Evolutionary conservation across 2,888 invertebrate genomes (phyloP).

Genomic region (Xiphydria camelus): DNA sequence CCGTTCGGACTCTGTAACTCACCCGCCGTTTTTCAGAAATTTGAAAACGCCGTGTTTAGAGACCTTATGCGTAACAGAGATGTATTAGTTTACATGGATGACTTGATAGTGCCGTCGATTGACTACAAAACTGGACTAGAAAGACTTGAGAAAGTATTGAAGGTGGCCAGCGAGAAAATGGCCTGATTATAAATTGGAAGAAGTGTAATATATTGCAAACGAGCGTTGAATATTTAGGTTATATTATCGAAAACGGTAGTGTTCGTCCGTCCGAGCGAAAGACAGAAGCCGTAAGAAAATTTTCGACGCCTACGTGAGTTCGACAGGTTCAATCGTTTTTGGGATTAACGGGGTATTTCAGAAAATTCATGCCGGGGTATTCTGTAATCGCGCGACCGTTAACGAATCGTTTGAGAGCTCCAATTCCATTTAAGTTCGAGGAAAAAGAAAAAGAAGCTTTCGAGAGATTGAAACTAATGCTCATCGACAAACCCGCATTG

Average conservation of each 20-base stretch:
- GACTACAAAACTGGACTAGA: no score
- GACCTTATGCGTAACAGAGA: slow-evolving; percentile 5
- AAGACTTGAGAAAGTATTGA: slow-evolving; percentile 5
- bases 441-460: slow-evolving; percentile 24
- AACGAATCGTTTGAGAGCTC: slow-evolving; percentile 28
- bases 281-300: slow-evolving; percentile 21
- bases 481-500: slow-evolving; percentile 33
- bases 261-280: slow-evolving; percentile 21
- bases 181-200: slow-evolving; percentile 27
- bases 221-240: slow-evolving; percentile 25
- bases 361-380: slow-evolving; percentile 9
- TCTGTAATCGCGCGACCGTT: neutral
- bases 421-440: slow-evolving; percentile 28
- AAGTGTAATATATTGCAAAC: slow-evolving; percentile 25
- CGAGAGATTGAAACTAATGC: slow-evolving; percentile 20
- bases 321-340: slow-evolving; percentile 31
- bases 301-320: slow-evolving; percentile 26
- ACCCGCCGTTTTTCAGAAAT: slow-evolving; percentile 10
- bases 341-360: slow-evolving; percentile 32
- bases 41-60: slow-evolving; percentile 9
- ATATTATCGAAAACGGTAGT: slow-evolving; percentile 17
- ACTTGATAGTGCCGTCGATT: slow-evolving; percentile 16
- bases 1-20: slow-evolving; percentile 14
- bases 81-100: slow-evolving; percentile 14
- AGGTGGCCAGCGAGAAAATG: slow-evolving; percentile 23